Conservation (phyloP, 2,888 invertebrate genomes). For the Andrena trimmerana region DNA sequence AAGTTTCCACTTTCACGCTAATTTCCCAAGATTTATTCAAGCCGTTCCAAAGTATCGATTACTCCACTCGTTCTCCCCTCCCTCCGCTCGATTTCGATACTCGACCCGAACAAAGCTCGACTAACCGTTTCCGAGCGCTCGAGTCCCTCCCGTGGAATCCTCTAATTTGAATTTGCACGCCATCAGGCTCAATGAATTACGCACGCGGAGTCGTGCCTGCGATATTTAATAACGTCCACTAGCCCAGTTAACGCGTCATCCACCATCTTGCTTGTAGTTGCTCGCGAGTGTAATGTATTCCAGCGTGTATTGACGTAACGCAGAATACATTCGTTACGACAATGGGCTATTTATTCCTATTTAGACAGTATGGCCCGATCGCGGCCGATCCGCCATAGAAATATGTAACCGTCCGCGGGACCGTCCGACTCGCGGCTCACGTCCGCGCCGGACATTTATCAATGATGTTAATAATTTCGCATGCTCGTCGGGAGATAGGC, state of each 20-base stretch:
- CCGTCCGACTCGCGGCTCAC: conserved; percentile 29
- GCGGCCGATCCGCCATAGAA: conserved; percentile 36
- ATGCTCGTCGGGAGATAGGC: conserved; percentile 49
- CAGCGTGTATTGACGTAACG: conserved; percentile 47
- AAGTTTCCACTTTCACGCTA: no score
- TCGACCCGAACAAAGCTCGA: no score
- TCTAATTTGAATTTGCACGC: neutral
- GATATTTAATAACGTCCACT: neutral
- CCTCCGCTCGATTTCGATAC: no score
- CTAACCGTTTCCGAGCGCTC: no score
- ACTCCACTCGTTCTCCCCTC: no score
- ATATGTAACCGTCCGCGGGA: conserved; percentile 34
- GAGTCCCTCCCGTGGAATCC: neutral
- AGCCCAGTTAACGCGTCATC: neutral
- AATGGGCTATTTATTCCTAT: conserved; percentile 57
- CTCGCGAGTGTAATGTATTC: conserved; percentile 44
- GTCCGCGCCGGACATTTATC: conserved; percentile 52
- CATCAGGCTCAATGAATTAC: neutral
- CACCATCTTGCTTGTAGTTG: conserved; percentile 34
- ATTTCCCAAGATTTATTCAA: no score
- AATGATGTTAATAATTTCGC: conserved; percentile 67
- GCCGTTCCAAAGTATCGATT: no score
- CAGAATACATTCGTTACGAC: conserved; percentile 56
- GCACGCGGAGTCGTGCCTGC: neutral
- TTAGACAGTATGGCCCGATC: conserved; percentile 47